Evolutionary conservation across 2,113 vertebrate species (phyloP), one percentile per base, ranked within the genome.

Genomic region (Octodon degus): DNA sequence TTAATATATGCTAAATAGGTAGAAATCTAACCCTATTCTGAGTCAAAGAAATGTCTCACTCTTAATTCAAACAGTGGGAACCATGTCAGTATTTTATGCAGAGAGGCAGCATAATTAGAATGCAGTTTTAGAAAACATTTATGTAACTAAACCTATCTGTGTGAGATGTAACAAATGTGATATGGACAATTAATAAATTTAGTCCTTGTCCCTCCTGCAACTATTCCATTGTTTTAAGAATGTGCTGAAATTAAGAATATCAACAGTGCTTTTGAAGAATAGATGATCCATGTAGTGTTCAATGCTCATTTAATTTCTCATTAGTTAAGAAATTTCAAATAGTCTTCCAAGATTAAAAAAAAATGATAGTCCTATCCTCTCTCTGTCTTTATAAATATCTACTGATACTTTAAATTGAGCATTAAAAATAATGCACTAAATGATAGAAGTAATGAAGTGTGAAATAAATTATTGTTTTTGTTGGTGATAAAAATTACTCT

Each of bases 391-490:
- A 94, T 92, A 96, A 97, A 95, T 91, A 95, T 92, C 95, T 91
- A 88, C 82, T 37, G 34, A 79, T 96, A 90, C 76, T 94, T 96
- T 89, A 91, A 93, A 65, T 94, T 93, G 92, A 97, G 37, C 91
- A 93, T 79, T 96, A 89, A 96, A 86, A 97, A 94, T 92, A 93
- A 97, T 92, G 93, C 95, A 96, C 53, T 96, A 95, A 95, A 86
- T 88, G 88, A 95, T 90, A 90, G 70, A 70, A 92, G 88, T 88
- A 97, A 97, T 95, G 94, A 96, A 96, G 92, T 92, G 65, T 96
- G 77, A 97, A 97, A 96, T 96, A 97, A 95, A 94, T 95, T 84
- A 89, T 70, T 13, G 0, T 84, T 92, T 97, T 96, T 93, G 95
- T 86, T 82, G 82, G 86, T 85, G 50, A 85, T 72, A 92, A 92